Percentiles rank a stretch among this genome's conserved stretches.
Evolutionary conservation across 2,113 vertebrate genomes (phyloP).

Genomic region (rabbit (Oryctolagus cuniculus)): mOryCun1.1 NC_091442.1:25024501-25025000

Average conservation of each 20-base stretch:
- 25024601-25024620: accelerated
- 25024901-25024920: background rate
- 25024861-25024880: background rate
- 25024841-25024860: background rate
- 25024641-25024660: background rate
- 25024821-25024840: background rate
- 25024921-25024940: background rate
- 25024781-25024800: background rate
- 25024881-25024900: background rate
- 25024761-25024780: background rate
- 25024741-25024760: background rate
- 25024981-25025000: background rate
- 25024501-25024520: no score
- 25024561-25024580: background rate
- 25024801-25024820: background rate
- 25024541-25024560: background rate
- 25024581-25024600: background rate
- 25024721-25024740: background rate
- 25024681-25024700: background rate
- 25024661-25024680: background rate
- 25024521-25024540: background rate
- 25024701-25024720: background rate
- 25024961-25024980: background rate
- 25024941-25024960: background rate
- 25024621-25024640: background rate